Conservation (phyloP, 2,888 invertebrate species). For the Pachydiplax longipennis region DNA sequence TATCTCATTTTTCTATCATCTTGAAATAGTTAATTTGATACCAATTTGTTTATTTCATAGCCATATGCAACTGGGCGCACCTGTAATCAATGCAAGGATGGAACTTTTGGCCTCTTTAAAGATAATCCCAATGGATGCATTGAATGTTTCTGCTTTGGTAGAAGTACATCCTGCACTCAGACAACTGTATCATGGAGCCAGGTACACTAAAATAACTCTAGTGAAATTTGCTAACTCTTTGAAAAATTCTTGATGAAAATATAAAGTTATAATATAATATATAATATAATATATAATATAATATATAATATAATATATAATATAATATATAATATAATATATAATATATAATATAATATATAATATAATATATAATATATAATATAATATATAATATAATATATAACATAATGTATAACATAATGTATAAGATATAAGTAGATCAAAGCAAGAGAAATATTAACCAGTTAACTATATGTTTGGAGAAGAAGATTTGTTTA, state of each 20-base stretch:
- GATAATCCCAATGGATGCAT: slow-evolving; percentile 89
- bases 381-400: no score
- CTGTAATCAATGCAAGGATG: slow-evolving; percentile 83
- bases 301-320: no score
- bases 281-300: no score
- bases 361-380: no score
- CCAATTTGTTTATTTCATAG: slow-evolving; percentile 61
- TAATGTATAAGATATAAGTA: no score
- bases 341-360: no score
- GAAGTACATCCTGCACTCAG: slow-evolving; percentile 80
- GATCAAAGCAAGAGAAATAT: no score
- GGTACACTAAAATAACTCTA: slow-evolving; percentile 57
- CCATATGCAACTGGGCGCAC: slow-evolving; percentile 82
- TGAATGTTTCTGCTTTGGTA: slow-evolving; percentile 94
- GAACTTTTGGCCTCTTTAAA: slow-evolving; percentile 83
- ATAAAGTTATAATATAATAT: no score
- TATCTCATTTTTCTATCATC: not conserved
- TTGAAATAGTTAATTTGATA: not conserved
- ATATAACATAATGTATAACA: no score
- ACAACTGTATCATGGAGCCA: slow-evolving; percentile 85
- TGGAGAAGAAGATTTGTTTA: not conserved
- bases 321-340: no score
- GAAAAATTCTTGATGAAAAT: no score
- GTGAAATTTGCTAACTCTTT: not conserved
- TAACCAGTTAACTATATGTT: not conserved